Base-by-base conservation (phyloP, 2,888 invertebrate species). In the Herminia tarsipennalis region DNA sequence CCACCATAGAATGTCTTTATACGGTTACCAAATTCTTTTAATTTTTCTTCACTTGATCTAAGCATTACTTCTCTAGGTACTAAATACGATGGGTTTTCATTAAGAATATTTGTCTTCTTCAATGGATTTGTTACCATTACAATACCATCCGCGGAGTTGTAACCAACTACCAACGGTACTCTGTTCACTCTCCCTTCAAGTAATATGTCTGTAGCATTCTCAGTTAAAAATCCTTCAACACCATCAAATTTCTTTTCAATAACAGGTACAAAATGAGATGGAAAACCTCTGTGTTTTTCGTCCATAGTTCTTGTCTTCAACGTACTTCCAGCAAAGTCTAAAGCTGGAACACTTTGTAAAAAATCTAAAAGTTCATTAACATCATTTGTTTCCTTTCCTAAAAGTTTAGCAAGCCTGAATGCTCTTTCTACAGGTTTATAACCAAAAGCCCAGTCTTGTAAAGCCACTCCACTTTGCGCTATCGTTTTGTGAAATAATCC, bases 401-500 rank as follows among this genome's bases (percentile, higher is more conserved):
- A 56, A 12, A 65, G 25, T 53, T 79, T 80, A 1, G 73, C 84
- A 0, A 70, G 56, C 54, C 79, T 73, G 32, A 81, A 78, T 1
- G 85, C 85, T 56, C 83, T 63, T 5, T 70, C 78, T 35, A 56
- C 70, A 0, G 71, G 61, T 8, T 65, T 57, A 28, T 59, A 66
- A 0, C 65, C 76, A 3, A 61, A 51, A 1, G 78, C 59, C 80
- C 85, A 86, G 40, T 83, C 80, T 13, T 69, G 63, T 9, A 81
- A 56, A 29, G 76, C 74, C 0, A 78, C 71, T 0, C 88, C 89
- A 55, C 88, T 88, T 61, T 88, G 83, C 5, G 76, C 73, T 50
- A 89, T 88, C 0, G 78, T 86, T 65, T 78, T 80, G 42, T 86
- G 75, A 38, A 89, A 89, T 13, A 90, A 56, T 5, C 84, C 86